phyloP scores from a whole-genome alignment of 2,888 invertebrate genomes.

The Coenonympha glycerion region DNA sequence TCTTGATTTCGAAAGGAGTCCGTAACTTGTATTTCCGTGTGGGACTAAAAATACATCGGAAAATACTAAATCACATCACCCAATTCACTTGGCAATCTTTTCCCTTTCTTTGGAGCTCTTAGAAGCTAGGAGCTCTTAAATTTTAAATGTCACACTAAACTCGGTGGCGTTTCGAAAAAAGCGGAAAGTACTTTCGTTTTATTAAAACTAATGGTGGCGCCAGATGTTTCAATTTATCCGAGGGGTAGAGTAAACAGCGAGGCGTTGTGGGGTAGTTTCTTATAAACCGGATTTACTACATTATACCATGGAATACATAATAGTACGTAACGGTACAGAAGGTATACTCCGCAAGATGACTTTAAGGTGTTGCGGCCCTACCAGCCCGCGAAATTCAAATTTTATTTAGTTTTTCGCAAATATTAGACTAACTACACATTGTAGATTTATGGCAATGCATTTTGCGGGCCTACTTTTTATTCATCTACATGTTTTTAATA shows the following conservation, averaged over 20 bases:
- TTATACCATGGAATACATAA: no score
- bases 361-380: no score
- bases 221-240: constrained; percentile 12
- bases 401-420: no score
- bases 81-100: constrained; percentile 1
- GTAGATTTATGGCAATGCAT: no score
- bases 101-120: no score
- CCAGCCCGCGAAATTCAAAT: no score
- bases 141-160: not conserved
- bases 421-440: no score
- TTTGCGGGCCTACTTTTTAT: no score
- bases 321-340: no score
- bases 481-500: no score
- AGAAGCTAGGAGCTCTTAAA: not conserved
- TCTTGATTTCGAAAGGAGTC: not conserved
- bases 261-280: not conserved
- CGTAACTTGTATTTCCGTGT: not conserved
- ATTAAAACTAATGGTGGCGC: constrained; percentile 13
- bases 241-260: not conserved
- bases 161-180: not conserved
- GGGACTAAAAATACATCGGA: not conserved
- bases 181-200: constrained; percentile 2
- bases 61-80: not conserved
- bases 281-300: not conserved
- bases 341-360: no score